Percentiles rank a stretch among this genome's conserved stretches.
These are phyloP conservation scores for Channa maculata DNA, from an alignment of 2,113 vertebrate species.

Conservation along the genomic window DNA sequence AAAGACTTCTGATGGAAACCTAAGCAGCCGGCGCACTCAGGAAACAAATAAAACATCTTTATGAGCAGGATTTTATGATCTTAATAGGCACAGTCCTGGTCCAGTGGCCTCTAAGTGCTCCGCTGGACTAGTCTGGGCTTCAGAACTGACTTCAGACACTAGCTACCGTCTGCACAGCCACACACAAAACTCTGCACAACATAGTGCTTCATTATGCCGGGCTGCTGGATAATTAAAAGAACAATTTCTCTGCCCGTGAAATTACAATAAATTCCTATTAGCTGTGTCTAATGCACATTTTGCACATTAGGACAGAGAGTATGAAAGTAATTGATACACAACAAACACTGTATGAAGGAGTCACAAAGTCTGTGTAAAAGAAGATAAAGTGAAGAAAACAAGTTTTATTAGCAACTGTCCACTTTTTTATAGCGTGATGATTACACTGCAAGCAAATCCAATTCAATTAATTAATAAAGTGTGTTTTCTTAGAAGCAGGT, in stretches of 20 bases:
- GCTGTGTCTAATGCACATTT: slow-evolving; percentile 8
- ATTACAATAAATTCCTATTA: slow-evolving; percentile 58
- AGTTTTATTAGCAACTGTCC: neutral
- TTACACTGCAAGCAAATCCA: slow-evolving; percentile 14
- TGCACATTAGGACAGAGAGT: slow-evolving; percentile 12
- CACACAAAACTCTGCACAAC: slow-evolving; percentile 31
- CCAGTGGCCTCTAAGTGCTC: slow-evolving; percentile 73
- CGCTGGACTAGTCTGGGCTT: slow-evolving; percentile 56
- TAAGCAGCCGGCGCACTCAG: slow-evolving; percentile 71
- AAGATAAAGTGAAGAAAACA: neutral
- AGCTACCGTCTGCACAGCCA: slow-evolving; percentile 42
- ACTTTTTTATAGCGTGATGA: neutral
- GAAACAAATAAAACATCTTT: slow-evolving; percentile 82
- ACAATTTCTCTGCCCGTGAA: slow-evolving; percentile 43
- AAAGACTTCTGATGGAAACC: slow-evolving; percentile 74
- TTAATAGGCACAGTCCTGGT: slow-evolving; percentile 65
- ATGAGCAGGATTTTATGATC: slow-evolving; percentile 74
- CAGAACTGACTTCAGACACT: slow-evolving; percentile 46
- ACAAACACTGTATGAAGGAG: slow-evolving; percentile 1
- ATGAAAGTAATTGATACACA: slow-evolving; percentile 33
- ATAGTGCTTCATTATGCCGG: slow-evolving; percentile 45
- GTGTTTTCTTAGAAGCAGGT: neutral
- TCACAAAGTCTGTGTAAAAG: neutral
- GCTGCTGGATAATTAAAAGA: slow-evolving; percentile 33
- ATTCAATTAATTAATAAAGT: neutral